Base-by-base conservation (phyloP, 2,113 vertebrate genomes). In the Kryptolebias marmoratus region DNA sequence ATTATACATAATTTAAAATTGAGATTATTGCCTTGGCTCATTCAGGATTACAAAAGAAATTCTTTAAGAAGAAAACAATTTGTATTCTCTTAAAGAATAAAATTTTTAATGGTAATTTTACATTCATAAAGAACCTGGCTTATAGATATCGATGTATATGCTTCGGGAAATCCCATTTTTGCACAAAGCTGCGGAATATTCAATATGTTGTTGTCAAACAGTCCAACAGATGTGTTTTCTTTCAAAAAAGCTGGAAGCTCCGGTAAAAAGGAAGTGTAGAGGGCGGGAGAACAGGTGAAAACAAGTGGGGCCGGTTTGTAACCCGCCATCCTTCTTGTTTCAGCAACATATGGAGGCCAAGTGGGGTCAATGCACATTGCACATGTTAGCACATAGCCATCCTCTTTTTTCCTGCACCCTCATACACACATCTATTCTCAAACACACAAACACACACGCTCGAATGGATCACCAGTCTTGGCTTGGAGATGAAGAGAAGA, bases 311-410 rank as follows among this genome's bases (percentile, higher is more conserved):
- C 71, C 22, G 7, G 71, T 69, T 73, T 72, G 84, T 82, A 53
- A 39, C 69, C 65, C 39, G 14, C 86, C 58, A 68, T 80, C 76
- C 55, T 65, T 81, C 69, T 81, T 85, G 70, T 87, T 87, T 84
- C 81, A 71, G 75, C 50, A 77, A 68, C 87, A 92, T 89, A 93
- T 78, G 87, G 87, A 79, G 85, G 85, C 73, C 87, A 87, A 89
- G 88, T 82, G 88, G 83, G 89, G 88, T 87, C 87, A 87, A 79
- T 69, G 81, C 68, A 7, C 71, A 74, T 79, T 71, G 78, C 79
- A 88, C 87, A 82, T 88, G 83, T 84, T 86, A 74, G 70, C 80
- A 74, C 1, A 53, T 68, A 83, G 58, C 70, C 42, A 61, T 39
- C 47, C 54, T 52, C 65, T 61, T 64, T 48, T 58, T 58, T 58